Base-by-base conservation (phyloP, 92 coral and sea anemone species). In the Virgularia gustaviana region DNA sequence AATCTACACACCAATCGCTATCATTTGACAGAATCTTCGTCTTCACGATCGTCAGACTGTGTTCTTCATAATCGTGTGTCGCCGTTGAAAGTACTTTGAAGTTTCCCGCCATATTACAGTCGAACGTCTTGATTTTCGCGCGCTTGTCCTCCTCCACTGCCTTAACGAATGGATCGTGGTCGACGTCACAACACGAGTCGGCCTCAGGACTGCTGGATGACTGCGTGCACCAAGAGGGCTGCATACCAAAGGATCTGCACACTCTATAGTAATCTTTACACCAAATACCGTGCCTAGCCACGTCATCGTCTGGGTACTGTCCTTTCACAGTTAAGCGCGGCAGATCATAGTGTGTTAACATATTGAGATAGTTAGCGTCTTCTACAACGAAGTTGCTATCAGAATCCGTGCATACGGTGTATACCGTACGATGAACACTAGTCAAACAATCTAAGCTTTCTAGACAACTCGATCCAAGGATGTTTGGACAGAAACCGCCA, bases 1-100 rank as follows among this genome's bases (percentile, higher is more conserved):
- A 83, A 52, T 83, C 88, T 5, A 44, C 47, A 37, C 88, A 79
- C 88, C 88, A 83, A 64, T 83, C 56, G 23, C 56, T 65, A 33
- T 25, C 51, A 42, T 65, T 42, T 3, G 72, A 65, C 2, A 18
- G 10, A 2, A 65, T 6, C 18, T 24, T 41, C 44, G 72, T 29
- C 28, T 22, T 65, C 3, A 43, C 72, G n/a, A 65, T 65, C 4
- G 53, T 65, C 55, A 65, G 18, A 1, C 42, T n/a, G 10, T 22
- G 34, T 34, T 43, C 51, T n/a, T 43, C 19, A 56, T 65, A 30
- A 1, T 73, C 57, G 4, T 57, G 72, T 22, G 37, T 43, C 34
- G 36, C 65, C 5, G 77, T 72, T 42, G 29, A 57, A 16, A 83
- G 22, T 55, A 83, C 80, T 35, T 78, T 82, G 38, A 83, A 83